Base-by-base conservation (phyloP, 2,888 invertebrate genomes). In the Folsomia candida region DNA sequence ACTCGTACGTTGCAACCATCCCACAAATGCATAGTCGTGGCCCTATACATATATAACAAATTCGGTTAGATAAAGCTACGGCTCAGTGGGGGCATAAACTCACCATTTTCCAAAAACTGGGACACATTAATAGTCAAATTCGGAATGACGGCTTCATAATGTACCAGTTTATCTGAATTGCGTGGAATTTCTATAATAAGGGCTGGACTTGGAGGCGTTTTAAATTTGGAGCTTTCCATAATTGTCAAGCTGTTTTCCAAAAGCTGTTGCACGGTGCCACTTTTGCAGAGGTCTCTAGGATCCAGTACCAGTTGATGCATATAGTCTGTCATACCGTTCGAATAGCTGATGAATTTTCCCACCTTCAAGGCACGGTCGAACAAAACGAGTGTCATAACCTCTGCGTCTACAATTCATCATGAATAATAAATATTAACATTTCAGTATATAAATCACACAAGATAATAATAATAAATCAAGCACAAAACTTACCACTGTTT, bases 161-260 rank as follows among this genome's bases (percentile, higher is more conserved):
- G 73, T 22, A 75, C 65, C 11, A 75, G 25, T n/a, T 70, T 70
- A 26, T 73, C 71, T 29, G 73, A 69, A 9, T 72, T 69, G 9
- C 77, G 57, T 26, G 77, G 77, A 68, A 77, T 73, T 64, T 77
- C 73, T 27, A 77, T 58, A 70, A 77, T 72, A 14, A 77, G 25
- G 2, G 71, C 75, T 28, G 77, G 77, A 1, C 69, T 77, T 2
- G 77, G 77, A n/a, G 73, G 47, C 0, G 69, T 68, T 37, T 69
- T 70, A 6, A 77, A 61, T 51, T 74, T 73, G 0, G 73, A 18
- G 20, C 66, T 72, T n/a, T 77, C 75, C 74, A 75, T 75, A 28
- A 66, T 60, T 27, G 71, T 58, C 24, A 77, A 47, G 59, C 75
- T 75, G 1, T 67, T 72, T 69, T 75, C 72, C 20, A 77, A 68